These are phyloP conservation scores for Dyspetes luteomarginatus DNA, from an alignment of 2,888 invertebrate genomes.

Conservation along the genomic window DNA sequence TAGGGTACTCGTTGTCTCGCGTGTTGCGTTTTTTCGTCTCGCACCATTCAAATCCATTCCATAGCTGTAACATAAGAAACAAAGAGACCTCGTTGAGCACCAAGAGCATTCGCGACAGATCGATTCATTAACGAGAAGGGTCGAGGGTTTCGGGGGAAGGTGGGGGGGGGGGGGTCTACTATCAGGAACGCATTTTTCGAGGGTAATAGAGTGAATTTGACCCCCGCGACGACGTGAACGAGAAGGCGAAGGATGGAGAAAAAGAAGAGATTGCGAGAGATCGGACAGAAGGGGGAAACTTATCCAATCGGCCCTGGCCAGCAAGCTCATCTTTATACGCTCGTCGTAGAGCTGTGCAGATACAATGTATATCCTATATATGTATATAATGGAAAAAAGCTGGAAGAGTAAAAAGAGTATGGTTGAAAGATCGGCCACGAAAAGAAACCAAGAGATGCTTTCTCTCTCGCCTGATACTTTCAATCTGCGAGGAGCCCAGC, in stretches of 20 bases:
- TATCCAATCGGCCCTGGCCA: conserved; percentile 79
- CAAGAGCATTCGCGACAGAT: conserved; percentile 21
- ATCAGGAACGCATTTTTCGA: conserved; percentile 18
- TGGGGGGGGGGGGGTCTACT: no score
- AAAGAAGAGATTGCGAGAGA: conserved; percentile 39
- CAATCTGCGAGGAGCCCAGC: conserved; percentile 75
- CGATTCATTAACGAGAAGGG: no score
- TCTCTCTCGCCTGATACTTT: conserved; percentile 76
- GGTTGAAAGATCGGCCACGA: conserved; percentile 57
- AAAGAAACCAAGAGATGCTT: conserved; percentile 64
- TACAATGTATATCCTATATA: conserved; percentile 32
- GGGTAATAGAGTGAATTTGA: no score
- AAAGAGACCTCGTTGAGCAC: conserved; percentile 57
- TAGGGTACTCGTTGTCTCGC: conserved; percentile 98
- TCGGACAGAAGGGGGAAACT: conserved; percentile 75
- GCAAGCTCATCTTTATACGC: conserved; percentile 53
- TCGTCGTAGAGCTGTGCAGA: conserved; percentile 29
- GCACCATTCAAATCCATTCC: conserved; percentile 98
- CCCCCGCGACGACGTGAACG: no score
- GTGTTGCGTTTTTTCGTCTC: conserved; percentile 98
- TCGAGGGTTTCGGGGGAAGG: no score
- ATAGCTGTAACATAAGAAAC: conserved; percentile 87
- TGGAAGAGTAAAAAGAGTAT: conserved; percentile 50
- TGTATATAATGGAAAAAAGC: conserved; percentile 2
- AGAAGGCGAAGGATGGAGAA: conserved; percentile 30